phyloP scores from a whole-genome alignment of 2,888 invertebrate species.

The Phanerotoma sp. region DNA sequence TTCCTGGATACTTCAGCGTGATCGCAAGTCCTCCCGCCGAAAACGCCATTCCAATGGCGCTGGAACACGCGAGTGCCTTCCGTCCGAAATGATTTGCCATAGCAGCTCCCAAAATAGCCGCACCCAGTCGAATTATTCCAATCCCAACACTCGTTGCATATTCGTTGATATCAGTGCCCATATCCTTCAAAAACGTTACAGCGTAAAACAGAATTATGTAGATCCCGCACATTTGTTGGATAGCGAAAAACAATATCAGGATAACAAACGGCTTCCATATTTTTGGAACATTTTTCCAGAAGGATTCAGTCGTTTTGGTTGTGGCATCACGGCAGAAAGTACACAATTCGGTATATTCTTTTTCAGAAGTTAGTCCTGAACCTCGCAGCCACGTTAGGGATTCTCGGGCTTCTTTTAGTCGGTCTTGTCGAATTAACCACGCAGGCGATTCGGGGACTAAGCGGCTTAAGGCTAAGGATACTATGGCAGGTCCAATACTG shows the following conservation, averaged over 20 bases:
- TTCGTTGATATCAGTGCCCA: slow-evolving; percentile 67
- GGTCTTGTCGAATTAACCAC: slow-evolving; percentile 66
- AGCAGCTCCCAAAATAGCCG: slow-evolving; percentile 69
- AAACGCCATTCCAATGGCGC: slow-evolving; percentile 67
- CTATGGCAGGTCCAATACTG: slow-evolving; percentile 60
- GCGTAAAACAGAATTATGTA: slow-evolving; percentile 74
- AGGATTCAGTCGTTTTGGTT: slow-evolving; percentile 32
- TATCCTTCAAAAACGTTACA: slow-evolving; percentile 70
- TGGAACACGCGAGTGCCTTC: slow-evolving; percentile 65
- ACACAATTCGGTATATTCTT: too few species aligned
- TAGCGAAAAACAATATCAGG: slow-evolving; percentile 66
- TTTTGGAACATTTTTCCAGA: slow-evolving; percentile 51
- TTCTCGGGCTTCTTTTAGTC: slow-evolving; percentile 64
- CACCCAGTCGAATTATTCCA: slow-evolving; percentile 67
- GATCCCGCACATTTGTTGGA: slow-evolving; percentile 74
- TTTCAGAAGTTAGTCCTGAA: slow-evolving; percentile 65
- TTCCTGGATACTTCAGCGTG: slow-evolving; percentile 52
- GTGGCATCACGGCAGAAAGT: too few species aligned
- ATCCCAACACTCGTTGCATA: slow-evolving; percentile 71
- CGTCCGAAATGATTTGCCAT: slow-evolving; percentile 68
- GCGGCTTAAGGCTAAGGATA: slow-evolving; percentile 47
- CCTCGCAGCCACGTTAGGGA: slow-evolving; percentile 69
- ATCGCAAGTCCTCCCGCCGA: slow-evolving; percentile 60
- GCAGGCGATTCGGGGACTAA: slow-evolving; percentile 71
- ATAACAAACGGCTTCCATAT: slow-evolving; percentile 70